A percentile compares a stretch with the other conserved stretches of the same genome.
These are phyloP conservation scores for Egretta garzetta DNA, from an alignment of 2,113 vertebrate species.

Conservation along the genomic window DNA sequence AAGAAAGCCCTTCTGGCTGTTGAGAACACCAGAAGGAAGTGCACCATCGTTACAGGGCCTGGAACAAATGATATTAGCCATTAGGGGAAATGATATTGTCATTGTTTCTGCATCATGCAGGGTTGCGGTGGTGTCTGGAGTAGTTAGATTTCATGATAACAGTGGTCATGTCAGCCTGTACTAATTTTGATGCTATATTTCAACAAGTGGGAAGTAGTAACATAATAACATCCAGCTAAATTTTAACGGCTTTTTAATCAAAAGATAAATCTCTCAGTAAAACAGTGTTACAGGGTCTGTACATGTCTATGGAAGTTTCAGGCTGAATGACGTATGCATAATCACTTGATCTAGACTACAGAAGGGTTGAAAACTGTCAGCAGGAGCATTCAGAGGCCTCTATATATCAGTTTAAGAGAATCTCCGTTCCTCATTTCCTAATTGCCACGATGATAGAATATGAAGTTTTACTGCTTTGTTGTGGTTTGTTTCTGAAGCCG, in stretches of 20 bases:
- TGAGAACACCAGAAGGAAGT: neutral
- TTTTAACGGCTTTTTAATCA: conserved; percentile 38
- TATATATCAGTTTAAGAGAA: neutral
- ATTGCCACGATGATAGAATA: neutral
- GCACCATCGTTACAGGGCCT: neutral
- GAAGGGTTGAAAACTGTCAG: neutral
- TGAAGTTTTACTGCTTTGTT: conserved; percentile 34
- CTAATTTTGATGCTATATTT: conserved; percentile 38
- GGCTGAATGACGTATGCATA: neutral
- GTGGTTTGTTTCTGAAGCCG: neutral
- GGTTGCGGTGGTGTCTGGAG: neutral
- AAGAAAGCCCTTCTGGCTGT: neutral
- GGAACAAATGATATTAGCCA: neutral
- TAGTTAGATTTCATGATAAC: conserved; percentile 16
- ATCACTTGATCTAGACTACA: neutral
- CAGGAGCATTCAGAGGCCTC: neutral
- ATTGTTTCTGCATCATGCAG: neutral
- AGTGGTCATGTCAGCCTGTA: neutral
- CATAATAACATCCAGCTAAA: conserved; percentile 2
- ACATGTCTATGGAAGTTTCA: neutral
- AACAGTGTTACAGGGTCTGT: neutral
- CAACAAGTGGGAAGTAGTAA: conserved; percentile 27
- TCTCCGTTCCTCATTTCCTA: neutral
- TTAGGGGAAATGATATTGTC: conserved; percentile 11
- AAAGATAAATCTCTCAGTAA: neutral